Evolutionary conservation across 2,113 vertebrate genomes (phyloP).

Genomic region (Romanogobio albipinnatus): DNA sequence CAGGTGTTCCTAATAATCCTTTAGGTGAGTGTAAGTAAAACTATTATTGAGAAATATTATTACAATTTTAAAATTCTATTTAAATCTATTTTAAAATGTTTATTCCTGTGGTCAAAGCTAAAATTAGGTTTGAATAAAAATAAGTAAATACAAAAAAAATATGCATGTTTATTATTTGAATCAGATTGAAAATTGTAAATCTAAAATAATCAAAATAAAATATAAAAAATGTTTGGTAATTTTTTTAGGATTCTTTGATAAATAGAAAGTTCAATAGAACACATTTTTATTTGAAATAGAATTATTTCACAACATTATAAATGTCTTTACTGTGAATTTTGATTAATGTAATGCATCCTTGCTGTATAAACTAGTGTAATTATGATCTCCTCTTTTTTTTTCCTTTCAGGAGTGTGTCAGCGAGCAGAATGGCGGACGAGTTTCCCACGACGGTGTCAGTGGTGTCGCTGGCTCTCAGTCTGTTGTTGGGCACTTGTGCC

Average conservation of each 20-base stretch:
- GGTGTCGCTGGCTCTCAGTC: conserved; percentile 81
- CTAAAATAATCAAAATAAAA: no score
- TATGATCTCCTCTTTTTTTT: conserved; percentile 16
- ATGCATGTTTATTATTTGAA: no score
- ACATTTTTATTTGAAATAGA: background rate
- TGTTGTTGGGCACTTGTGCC: conserved; percentile 91
- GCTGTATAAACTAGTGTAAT: background rate
- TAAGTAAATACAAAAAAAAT: no score
- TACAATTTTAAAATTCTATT: no score
- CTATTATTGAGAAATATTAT: no score
- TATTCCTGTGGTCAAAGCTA: no score
- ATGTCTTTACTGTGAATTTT: background rate
- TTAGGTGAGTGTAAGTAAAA: no score
- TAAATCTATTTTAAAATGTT: no score
- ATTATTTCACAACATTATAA: background rate
- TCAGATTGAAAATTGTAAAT: no score
- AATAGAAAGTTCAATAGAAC: background rate
- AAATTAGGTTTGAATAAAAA: no score
- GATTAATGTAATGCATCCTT: background rate
- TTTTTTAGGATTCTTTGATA: background rate
- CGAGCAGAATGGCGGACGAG: conserved; percentile 69
- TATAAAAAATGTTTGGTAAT: no score
- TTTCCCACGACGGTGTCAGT: conserved; percentile 81
- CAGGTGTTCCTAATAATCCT: no score
- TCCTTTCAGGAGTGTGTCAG: conserved; percentile 85